Base-by-base conservation (phyloP, 2,113 vertebrate genomes). In the Argyrosomus japonicus region DNA sequence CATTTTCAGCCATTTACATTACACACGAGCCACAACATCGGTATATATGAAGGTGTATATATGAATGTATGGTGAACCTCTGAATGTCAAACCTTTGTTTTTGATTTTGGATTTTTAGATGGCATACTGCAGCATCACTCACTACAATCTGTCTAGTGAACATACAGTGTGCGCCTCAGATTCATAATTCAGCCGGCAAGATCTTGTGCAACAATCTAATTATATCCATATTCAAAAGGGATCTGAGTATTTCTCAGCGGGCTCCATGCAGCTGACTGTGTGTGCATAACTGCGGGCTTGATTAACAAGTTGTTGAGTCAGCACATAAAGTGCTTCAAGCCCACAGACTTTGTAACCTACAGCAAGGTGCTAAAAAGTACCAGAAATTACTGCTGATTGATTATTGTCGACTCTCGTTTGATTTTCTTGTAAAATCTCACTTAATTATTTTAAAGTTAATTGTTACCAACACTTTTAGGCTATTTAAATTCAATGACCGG, bases 231-330 rank as follows among this genome's bases (percentile, higher is more conserved):
- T 91, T 89, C 93, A 93, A 90, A 84, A 81, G 91, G 89, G 90
- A 90, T 92, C 76, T 27, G 25, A 81, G 85, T 76, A 91, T 93
- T 88, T 93, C 94, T 94, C 92, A 81, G 79, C 12, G 89, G 94
- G 88, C 85, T 79, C 88, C 58, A 62, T 85, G 91, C 87, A 89
- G 92, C 90, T 92, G 89, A 92, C 86, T 93, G 88, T 89, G 88
- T 91, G 90, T 89, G 90, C 92, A 92, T 90, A 93, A 93, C 86
- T 85, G 87, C 74, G 65, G 86, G 85, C 92, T 91, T 93, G 90
- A 94, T 95, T 94, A 94, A 91, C 87, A 93, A 90, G 87, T 84
- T 88, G 93, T 90, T 92, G 92, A 94, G 92, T 95, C 93, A 95
- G 93, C 93, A 93, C 81, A 84, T 90, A 76, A 87, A 88, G 89